A percentile compares a stretch with the other conserved stretches of the same genome.
Evolutionary conservation across 2,797 vertebrate genomes (phyloP).

Genomic region (Amazonetta brasiliensis): DNA sequence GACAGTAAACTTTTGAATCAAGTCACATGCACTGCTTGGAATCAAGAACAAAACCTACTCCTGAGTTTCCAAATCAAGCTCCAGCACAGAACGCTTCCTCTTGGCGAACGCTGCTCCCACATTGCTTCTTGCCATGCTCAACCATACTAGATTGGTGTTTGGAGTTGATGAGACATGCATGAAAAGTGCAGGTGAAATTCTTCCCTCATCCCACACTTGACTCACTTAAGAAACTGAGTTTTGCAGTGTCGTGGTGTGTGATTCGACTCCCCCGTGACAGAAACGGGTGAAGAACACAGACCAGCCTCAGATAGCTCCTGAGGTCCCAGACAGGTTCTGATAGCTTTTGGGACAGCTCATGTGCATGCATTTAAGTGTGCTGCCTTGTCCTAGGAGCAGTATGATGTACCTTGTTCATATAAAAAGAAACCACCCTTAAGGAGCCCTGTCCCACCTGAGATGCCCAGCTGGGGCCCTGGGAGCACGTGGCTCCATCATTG

Average conservation of each 20-base stretch:
- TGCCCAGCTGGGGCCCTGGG: accelerated
- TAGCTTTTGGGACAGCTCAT: accelerated
- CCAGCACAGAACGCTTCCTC: neutral
- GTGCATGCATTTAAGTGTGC: accelerated
- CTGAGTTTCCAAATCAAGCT: neutral
- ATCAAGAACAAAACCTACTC: neutral
- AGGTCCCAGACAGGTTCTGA: no score
- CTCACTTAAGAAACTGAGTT: neutral
- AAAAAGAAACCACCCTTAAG: neutral
- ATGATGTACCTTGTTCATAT: neutral
- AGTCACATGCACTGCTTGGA: neutral
- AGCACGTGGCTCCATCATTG: accelerated
- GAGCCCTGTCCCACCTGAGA: neutral
- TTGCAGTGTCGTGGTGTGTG: accelerated
- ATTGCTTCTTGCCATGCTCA: neutral
- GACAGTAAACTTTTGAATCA: neutral
- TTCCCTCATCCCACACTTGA: neutral
- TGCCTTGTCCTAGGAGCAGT: neutral
- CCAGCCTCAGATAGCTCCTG: neutral
- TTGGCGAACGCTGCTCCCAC: neutral
- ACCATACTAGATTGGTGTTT: no score
- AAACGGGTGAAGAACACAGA: accelerated
- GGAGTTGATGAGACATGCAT: accelerated
- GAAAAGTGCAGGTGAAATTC: neutral
- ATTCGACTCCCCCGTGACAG: neutral